Base-by-base conservation (phyloP, 2,797 vertebrate species). In the Cyprinella venusta region DNA sequence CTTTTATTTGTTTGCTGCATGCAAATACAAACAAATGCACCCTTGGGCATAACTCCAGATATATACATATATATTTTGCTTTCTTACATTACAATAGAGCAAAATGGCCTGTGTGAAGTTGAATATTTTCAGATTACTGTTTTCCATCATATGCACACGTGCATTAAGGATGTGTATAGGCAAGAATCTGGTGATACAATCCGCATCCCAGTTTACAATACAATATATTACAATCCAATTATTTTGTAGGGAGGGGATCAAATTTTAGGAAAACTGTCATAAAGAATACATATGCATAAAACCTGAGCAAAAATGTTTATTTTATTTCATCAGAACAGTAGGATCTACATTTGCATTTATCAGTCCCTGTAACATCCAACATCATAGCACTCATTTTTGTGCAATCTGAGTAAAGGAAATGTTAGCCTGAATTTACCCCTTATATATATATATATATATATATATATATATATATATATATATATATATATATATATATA, bases 11-110 rank as follows among this genome's bases (percentile, higher is more conserved):
- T 54, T 74, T 74, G 70, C 48, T 21, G 67, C 16, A 83, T 61
- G 75, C 75, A 78, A 69, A 83, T 63, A 71, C 52, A 70, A 67
- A 82, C 56, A 74, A 15, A 65, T 52, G 38, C n/a, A 67, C 80
- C 72, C 48, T 16, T 16, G 15, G 18, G 8, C 8, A 59, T 26
- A 50, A 18, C 52, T 30, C 77, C 77, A 79, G 2, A 54, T 21
- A 33, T 33, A 33, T 33, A 33, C 3, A 33, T 33, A 21, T 21
- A 54, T 54, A 8, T 45, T 8, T n/a, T 21, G 19, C 59, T 71
- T 72, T 63, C 50, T 36, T 72, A 50, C 1, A 24, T 48, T 72
- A 72, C 56, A 24, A 12, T 63, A 50, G 3, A 36, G 40, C 18
- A 80, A 80, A 24, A 68, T 36, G 13, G 45, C 65, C 30, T 36